A percentile compares a stretch with the other conserved stretches of the same genome.
These are phyloP conservation scores for Ephydatia muelleri DNA, from an alignment of 37 sponge, comb jelly and placozoan species.

Conservation along the genomic window DNA sequence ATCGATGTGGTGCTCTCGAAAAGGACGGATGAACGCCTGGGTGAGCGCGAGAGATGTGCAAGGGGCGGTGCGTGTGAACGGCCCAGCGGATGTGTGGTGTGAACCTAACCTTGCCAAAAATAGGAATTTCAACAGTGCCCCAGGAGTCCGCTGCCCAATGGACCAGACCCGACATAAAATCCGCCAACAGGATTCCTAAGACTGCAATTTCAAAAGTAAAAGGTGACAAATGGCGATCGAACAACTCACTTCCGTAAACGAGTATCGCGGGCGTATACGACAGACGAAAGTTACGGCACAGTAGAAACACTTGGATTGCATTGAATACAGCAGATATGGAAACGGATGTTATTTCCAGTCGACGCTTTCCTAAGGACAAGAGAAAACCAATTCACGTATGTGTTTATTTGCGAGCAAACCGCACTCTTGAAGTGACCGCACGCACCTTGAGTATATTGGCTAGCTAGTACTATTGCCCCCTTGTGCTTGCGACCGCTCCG, in stretches of 20 bases:
- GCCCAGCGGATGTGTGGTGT: background rate
- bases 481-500: slow-evolving; percentile 42
- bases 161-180: slow-evolving; percentile 87
- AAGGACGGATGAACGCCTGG: too few relatives aligned
- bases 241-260: slow-evolving; percentile 22
- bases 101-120: slow-evolving; percentile 79
- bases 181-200: slow-evolving; percentile 81
- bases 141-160: slow-evolving; percentile 95
- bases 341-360: slow-evolving; percentile 28
- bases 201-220: slow-evolving; percentile 41
- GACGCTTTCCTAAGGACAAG: slow-evolving; percentile 23
- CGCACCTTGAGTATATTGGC: slow-evolving; percentile 65
- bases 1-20: slow-evolving; percentile 73
- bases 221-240: background rate
- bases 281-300: slow-evolving; percentile 12
- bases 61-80: too few relatives aligned
- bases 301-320: background rate
- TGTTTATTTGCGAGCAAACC: background rate
- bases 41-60: too few relatives aligned
- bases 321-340: background rate
- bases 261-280: background rate
- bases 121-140: slow-evolving; percentile 78
- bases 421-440: background rate
- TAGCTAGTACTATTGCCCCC: slow-evolving; percentile 74
- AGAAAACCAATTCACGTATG: background rate